Base-by-base conservation (phyloP, 2,888 invertebrate species). In the Perithous albicinctus region DNA sequence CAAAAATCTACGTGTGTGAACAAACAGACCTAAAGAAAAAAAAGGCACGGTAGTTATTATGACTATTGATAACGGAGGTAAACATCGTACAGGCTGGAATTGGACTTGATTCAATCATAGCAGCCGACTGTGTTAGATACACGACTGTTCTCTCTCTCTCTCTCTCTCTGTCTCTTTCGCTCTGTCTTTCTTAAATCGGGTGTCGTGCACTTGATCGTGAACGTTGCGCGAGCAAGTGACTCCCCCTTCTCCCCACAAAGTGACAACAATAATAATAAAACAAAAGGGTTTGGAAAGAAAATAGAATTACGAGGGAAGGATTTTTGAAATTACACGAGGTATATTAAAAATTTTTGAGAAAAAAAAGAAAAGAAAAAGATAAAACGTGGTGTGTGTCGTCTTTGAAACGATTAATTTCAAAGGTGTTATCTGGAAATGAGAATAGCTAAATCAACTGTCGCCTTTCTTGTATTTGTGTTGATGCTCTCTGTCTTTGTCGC, bases 401-500 rank as follows among this genome's bases (percentile, higher is more conserved):
- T 32, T 23, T 20, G n/a, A 48, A n/a, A 66, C 20, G 2, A 23
- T 35, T 10, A 51, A n/a, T n/a, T 61, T 51, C 51, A 8, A 51
- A 20, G 51, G 20, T 76, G 7, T 43, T 10, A 56, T 51, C 61
- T 75, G 84, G 87, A 90, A 87, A 96, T 96, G 96, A 95, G 94
- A 92, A 93, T 95, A 87, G 94, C 95, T 41, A 95, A 95, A 93
- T 94, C 94, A 79, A 94, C 95, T 12, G 89, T 96, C 83, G 93
- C 95, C 82, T 89, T 96, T 78, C 90, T 96, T 80, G 93, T 95
- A 89, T 93, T 95, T 79, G 94, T 96, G 88, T 92, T 96, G 86
- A 93, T 96, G 87, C 92, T 96, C 64, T 96, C 96, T 70, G 94
- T 96, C 88, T 94, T 96, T 88, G 94, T 96, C 88, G 95, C 96